phyloP scores from a whole-genome alignment of 2,113 vertebrate species.

The Balaeniceps rex region DNA sequence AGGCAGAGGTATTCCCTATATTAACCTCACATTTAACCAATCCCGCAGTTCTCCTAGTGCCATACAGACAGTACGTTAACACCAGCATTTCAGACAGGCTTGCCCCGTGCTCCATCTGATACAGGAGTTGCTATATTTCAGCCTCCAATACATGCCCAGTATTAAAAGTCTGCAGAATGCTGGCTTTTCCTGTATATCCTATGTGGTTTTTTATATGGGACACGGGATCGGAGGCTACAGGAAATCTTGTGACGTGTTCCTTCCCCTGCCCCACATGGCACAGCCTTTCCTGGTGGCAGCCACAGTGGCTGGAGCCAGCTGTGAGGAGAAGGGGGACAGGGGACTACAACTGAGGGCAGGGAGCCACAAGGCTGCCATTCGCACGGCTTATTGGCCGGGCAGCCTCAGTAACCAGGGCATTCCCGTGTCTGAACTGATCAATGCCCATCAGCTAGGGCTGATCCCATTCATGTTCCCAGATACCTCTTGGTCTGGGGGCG shows the following conservation, averaged over 20 bases:
- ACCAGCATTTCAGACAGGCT: neutral
- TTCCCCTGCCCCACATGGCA: neutral
- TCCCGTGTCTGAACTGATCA: neutral
- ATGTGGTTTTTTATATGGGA: rapidly evolving
- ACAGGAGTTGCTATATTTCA: neutral
- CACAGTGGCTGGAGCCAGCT: neutral
- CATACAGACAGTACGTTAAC: neutral
- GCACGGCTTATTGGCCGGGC: neutral
- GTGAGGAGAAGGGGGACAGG: neutral
- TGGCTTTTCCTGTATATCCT: neutral
- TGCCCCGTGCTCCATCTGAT: neutral
- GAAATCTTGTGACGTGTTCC: neutral
- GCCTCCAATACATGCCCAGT: neutral
- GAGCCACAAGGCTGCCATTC: neutral
- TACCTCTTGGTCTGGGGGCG: neutral
- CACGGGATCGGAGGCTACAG: neutral
- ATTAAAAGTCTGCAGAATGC: neutral
- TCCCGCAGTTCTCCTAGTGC: neutral
- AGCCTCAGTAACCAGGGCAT: rapidly evolving
- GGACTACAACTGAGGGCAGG: neutral
- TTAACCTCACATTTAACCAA: neutral
- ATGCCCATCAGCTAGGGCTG: neutral
- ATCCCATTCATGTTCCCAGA: neutral
- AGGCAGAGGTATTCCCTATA: neutral
- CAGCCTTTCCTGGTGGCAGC: neutral